phyloP scores from a whole-genome alignment of 2,888 invertebrate species.

The Phalera bucephala region DNA sequence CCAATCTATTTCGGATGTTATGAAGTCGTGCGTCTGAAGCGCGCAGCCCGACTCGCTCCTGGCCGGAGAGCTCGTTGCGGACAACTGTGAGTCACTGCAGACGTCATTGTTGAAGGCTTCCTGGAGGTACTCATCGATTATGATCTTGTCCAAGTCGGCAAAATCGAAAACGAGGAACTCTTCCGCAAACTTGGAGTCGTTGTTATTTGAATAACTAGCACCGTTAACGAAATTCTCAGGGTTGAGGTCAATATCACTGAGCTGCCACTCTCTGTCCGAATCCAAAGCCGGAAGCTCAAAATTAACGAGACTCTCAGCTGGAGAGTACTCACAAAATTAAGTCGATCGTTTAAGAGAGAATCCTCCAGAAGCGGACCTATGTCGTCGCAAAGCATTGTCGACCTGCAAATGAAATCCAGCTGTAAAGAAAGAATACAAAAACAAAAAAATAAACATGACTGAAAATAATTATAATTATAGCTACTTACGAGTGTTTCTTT shows the following conservation, averaged over 20 bases:
- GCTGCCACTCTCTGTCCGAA: constrained; percentile 60
- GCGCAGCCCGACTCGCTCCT: constrained; percentile 50
- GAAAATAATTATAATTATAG: constrained; percentile 1
- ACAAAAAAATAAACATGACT: neutral
- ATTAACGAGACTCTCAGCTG: constrained; percentile 73
- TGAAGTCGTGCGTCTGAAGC: constrained; percentile 47
- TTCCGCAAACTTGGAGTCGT: constrained; percentile 49
- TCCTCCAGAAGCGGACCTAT: constrained; percentile 57
- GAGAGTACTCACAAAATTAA: constrained; percentile 70
- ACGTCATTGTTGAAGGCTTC: constrained; percentile 62
- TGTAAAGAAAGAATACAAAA: constrained; percentile 6
- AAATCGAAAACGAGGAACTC: constrained; percentile 64
- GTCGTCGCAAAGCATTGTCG: constrained; percentile 63
- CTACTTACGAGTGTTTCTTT: constrained; percentile 9
- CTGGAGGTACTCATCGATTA: constrained; percentile 67
- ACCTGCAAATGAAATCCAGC: constrained; percentile 41
- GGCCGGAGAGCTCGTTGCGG: constrained; percentile 45
- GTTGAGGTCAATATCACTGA: constrained; percentile 65
- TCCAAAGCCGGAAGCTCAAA: constrained; percentile 65
- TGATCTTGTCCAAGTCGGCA: constrained; percentile 65
- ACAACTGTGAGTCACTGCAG: constrained; percentile 51
- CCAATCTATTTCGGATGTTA: constrained; percentile 35
- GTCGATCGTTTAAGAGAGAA: constrained; percentile 62
- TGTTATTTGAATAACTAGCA: constrained; percentile 56
- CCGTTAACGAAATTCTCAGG: constrained; percentile 67